Base-by-base conservation (phyloP, 2,797 vertebrate genomes). In the Anguilla megastoma region DNA sequence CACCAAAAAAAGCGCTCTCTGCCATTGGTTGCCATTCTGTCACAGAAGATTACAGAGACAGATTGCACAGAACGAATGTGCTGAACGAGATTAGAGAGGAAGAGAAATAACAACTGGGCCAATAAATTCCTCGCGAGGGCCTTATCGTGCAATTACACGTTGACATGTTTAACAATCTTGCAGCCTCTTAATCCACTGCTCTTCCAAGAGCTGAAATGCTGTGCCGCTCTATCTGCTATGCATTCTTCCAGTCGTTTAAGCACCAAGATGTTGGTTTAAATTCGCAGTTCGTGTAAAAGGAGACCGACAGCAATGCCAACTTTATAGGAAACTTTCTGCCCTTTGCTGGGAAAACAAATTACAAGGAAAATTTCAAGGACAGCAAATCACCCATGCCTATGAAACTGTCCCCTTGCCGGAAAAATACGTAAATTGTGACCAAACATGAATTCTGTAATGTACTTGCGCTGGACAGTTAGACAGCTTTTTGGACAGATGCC, bases 81-180 rank as follows among this genome's bases (percentile, higher is more conserved):
- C 97, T 97, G 96, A 95, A 96, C 95, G 97, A 99, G 98, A 99
- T 99, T 99, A 99, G 98, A 97, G 96, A 95, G 97, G 97, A 98
- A 97, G 97, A 98, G 98, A 98, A 98, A 98, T 97, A 97, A 97
- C 98, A 97, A 97, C 97, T 96, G 97, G 98, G 98, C 98, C 98
- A 98, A 98, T 98, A 97, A 97, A 98, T 98, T 98, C 97, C 98
- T 98, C 97, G 97, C 96, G 97, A 98, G 97, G 97, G 97, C 97
- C 98, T 99, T 99, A 99, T 99, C 98, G 97, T 97, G 97, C 98
- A 97, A 97, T 98, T 98, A 98, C 98, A 99, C 98, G 98, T 98
- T 98, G 98, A 98, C 97, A 98, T 97, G 97, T 98, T 97, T 97
- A 98, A 97, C 98, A 98, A 98, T 98, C 98, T 98, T 97, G 96